Base-by-base conservation (phyloP, 2,797 vertebrate genomes). In the Benthosema pterotum region DNA sequence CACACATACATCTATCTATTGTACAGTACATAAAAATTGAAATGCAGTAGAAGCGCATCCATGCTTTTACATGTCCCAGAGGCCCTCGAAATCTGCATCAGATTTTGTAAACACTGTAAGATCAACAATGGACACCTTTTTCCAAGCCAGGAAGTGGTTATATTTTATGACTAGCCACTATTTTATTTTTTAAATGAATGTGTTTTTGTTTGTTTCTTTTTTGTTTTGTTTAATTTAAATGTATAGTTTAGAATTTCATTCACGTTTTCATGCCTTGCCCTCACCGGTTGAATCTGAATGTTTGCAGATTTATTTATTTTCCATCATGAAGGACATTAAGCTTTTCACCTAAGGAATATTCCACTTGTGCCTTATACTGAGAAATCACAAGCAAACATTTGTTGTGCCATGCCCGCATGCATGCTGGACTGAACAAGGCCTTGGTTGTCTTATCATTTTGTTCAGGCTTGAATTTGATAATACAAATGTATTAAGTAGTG, bases 311-410 rank as follows among this genome's bases (percentile, higher is more conserved):
- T n/a, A n/a, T 56, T 69, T 61, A 59, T 74, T 65, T 65, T 67
- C 17, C 60, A 58, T 52, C 43, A 51, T 71, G 50, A 85, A 50
- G 69, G 75, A 74, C 71, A 84, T 90, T 88, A 90, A 94, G 91
- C 93, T 92, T 93, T 92, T 94, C 90, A 93, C 91, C 92, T 90
- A 92, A 94, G 90, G 94, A 93, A 94, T 92, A 93, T 93, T 90
- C 90, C 93, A 91, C 92, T 57, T 51, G 96, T 98, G 97, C 97
- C 96, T 98, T 98, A n/a, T n/a, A 97, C 87, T 88, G 89, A 89
- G 72, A 84, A 90, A 90, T 85, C 91, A 87, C 81, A 71, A 51
- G n/a, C 16, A 52, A 84, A 91, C 91, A 79, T 91, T 89, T 72
- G 90, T n/a, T 81, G 18, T 90, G 83, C 75, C 53, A 76, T 49